phyloP scores from a whole-genome alignment of 1,140 invertebrate genomes.

The Caenorhabditis elegans region DNA sequence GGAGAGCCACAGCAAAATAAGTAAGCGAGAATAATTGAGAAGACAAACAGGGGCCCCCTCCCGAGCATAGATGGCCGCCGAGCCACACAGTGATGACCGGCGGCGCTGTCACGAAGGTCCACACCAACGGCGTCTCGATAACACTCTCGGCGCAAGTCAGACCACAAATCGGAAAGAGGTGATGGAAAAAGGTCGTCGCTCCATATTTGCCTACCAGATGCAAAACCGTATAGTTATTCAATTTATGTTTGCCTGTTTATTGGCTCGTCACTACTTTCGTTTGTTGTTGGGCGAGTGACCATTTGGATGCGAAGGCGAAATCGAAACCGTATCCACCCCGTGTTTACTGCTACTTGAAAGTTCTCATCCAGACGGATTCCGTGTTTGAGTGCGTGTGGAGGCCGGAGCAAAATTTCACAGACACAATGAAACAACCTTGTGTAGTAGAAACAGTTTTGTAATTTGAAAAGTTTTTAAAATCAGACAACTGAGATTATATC shows the following conservation, averaged over 20 bases:
- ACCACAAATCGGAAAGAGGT: background rate
- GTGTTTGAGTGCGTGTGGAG: background rate
- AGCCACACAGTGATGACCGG: constrained; percentile 16
- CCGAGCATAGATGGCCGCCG: background rate
- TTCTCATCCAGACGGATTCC: background rate
- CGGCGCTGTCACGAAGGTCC: constrained; percentile 26
- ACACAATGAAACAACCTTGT: background rate
- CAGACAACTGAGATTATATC: too few species aligned
- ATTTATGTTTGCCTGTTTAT: constrained; percentile 29
- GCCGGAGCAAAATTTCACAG: background rate
- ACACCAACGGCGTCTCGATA: constrained; percentile 1
- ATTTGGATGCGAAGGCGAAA: background rate
- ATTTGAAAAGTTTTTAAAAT: too few species aligned
- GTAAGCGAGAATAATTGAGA: constrained; percentile 28
- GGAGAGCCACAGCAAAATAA: constrained; percentile 18
- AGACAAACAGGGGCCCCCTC: background rate
- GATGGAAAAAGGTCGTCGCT: background rate
- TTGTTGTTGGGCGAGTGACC: constrained; percentile 28
- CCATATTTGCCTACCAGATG: constrained; percentile 30
- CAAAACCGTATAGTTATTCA: constrained; percentile 32
- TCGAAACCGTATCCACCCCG: background rate
- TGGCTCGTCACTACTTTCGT: constrained; percentile 23
- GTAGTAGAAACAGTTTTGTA: too few species aligned
- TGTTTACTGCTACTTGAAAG: constrained; percentile 29
- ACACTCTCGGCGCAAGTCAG: background rate